Evolutionary conservation across 1,140 invertebrate genomes (phyloP), one percentile per base, ranked within the genome.

Genomic region (Physella acuta): DNA sequence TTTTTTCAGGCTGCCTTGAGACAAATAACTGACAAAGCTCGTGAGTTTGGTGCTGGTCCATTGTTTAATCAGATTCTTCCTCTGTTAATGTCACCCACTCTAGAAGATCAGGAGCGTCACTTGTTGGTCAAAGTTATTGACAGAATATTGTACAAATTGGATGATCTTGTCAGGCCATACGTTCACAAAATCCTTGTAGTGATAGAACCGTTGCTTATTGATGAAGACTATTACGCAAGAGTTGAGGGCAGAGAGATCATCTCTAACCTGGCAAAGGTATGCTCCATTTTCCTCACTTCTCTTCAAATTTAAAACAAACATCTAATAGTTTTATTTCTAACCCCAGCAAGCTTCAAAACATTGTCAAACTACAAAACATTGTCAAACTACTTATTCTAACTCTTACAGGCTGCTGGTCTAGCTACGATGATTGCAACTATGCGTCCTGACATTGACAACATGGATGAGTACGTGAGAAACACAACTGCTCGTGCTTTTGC

Each of bases 371-470:
- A n/a, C n/a, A n/a, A n/a, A n/a, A n/a, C n/a, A n/a, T n/a, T n/a
- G n/a, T n/a, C n/a, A n/a, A n/a, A n/a, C n/a, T n/a, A 20, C 20
- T 55, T 5, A 55, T 20, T 26, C 26, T 30, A 53, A 65, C 58
- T 55, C 59, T 77, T 79, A 14, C 72, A 87, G 87, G 98, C 98
- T 26, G 98, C 98, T n/a, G 98, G 98, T 70, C 87, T 99, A 33
- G 98, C 98, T 0, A 99, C 98, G 11, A 99, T 99, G 98, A 99
- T 99, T 78, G 99, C 97, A 0, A 99, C 97, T 0, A 99, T 99
- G 98, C 89, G 98, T 85, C 98, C 98, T 3, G 98, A 99, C 88
- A 99, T 99, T 81, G 98, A 99, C 84, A 99, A 99, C 82, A 98
- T 99, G 78, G 98, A 99, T 86, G 98, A 99, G 87, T 99, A 99